These are phyloP conservation scores for Mirounga angustirostris DNA, from an alignment of 2,113 vertebrate genomes.

Conservation along the genomic window DNA sequence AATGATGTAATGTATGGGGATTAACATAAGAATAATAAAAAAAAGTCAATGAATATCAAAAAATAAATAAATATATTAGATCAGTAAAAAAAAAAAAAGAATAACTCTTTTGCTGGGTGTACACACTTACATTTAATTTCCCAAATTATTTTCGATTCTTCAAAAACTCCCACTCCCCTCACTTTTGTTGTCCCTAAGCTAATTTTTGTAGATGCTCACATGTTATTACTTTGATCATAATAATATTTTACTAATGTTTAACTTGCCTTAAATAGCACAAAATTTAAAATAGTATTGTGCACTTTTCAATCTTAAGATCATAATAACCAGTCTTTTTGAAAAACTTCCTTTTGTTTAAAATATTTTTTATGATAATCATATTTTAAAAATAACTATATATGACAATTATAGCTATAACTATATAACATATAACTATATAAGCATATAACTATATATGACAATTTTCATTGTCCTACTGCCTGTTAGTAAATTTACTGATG, in stretches of 20 bases:
- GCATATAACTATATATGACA: not conserved
- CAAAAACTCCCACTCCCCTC: not conserved
- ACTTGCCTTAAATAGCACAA: not conserved
- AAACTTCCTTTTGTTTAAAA: not conserved
- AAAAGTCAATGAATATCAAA: no score
- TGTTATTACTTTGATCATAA: not conserved
- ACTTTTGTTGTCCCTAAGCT: not conserved
- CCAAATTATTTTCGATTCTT: not conserved
- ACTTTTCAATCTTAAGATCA: not conserved
- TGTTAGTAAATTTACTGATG: not conserved
- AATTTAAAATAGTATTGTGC: not conserved
- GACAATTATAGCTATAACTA: not conserved
- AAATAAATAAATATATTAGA: no score
- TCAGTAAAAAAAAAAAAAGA: not conserved
- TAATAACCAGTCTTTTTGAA: not conserved
- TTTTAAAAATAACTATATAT: not conserved
- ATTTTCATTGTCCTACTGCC: not conserved
- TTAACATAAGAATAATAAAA: no score
- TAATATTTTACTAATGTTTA: not conserved
- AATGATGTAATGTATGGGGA: no score
- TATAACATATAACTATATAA: no score
- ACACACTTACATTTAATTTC: not conserved
- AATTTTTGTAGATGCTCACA: not conserved
- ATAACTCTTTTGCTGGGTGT: not conserved
- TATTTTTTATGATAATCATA: not conserved